A percentile compares a stretch with the other conserved stretches of the same genome.
Conservation (phyloP, 2,888 invertebrate species). For the Calliphora vomitoria region DNA sequence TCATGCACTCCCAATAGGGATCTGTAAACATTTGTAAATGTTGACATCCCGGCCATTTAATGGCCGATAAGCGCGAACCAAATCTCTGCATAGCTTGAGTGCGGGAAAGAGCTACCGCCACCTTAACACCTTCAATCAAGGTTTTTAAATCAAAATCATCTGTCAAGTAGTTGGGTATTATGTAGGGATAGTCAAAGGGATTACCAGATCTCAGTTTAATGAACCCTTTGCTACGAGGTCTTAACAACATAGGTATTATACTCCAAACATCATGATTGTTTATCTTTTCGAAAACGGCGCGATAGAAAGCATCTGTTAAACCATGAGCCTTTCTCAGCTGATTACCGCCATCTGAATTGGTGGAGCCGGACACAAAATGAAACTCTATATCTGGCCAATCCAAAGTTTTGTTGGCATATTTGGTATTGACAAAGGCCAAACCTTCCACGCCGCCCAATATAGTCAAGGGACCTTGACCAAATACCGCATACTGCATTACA, state of each 20-base stretch:
- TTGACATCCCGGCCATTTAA: constrained; percentile 91
- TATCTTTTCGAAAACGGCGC: constrained; percentile 90
- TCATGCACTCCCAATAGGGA: constrained; percentile 94
- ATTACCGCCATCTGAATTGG: constrained; percentile 93
- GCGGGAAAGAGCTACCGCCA: constrained; percentile 91
- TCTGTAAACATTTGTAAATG: constrained; percentile 89
- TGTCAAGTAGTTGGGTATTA: constrained; percentile 95
- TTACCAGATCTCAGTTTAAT: constrained; percentile 92
- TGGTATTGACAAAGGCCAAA: constrained; percentile 94
- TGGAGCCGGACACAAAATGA: constrained; percentile 94
- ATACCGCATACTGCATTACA: constrained; percentile 92
- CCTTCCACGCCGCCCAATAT: constrained; percentile 95
- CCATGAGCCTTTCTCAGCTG: constrained; percentile 93
- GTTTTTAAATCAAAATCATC: constrained; percentile 92
- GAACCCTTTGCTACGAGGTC: constrained; percentile 93
- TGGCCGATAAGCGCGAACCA: constrained; percentile 89
- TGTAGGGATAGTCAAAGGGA: constrained; percentile 94
- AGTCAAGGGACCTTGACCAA: constrained; percentile 93
- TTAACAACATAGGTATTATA: constrained; percentile 92
- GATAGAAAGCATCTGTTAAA: constrained; percentile 90
- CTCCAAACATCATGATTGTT: constrained; percentile 93
- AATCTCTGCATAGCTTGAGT: constrained; percentile 91
- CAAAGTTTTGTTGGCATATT: constrained; percentile 90
- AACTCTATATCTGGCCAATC: constrained; percentile 96
- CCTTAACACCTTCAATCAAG: constrained; percentile 93